A percentile compares a stretch with the other conserved stretches of the same genome.
Evolutionary conservation across 1,140 invertebrate genomes (phyloP).

Genomic region (Neodiprion fabricii): DNA sequence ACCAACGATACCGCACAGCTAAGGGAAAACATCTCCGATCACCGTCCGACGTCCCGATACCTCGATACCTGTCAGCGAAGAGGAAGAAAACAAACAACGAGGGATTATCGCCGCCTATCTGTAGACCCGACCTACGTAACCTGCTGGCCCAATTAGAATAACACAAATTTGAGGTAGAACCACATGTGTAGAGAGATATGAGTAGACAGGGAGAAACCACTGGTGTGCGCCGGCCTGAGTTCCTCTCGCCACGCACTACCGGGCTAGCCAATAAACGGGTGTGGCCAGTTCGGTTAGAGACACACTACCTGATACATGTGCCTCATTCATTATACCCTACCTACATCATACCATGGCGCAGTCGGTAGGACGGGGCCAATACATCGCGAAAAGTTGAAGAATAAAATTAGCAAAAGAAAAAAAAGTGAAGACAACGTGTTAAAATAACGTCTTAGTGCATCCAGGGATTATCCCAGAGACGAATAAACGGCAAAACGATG

Average conservation of each 20-base stretch:
- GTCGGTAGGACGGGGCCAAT: slow-evolving; percentile 9
- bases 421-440: background rate
- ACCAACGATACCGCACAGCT: too few species aligned
- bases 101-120: too few species aligned
- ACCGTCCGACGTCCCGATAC: too few species aligned
- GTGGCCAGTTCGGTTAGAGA: slow-evolving; percentile 6
- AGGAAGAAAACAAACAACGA: too few species aligned
- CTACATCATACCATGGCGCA: slow-evolving; percentile 18
- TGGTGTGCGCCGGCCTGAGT: too few species aligned
- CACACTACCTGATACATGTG: background rate
- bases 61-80: too few species aligned
- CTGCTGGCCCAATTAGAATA: too few species aligned
- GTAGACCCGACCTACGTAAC: too few species aligned
- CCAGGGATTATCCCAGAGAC: background rate
- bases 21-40: too few species aligned
- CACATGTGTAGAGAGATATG: too few species aligned
- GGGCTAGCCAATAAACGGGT: background rate
- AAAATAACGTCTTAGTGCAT: background rate
- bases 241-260: too few species aligned
- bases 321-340: slow-evolving; percentile 1
- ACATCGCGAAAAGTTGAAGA: background rate
- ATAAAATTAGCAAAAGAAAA: background rate
- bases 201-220: background rate
- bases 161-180: too few species aligned
- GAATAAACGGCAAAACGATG: background rate